Evolutionary conservation across 1,140 invertebrate genomes (phyloP).

Genomic region (Drosophila virilis): DNA sequence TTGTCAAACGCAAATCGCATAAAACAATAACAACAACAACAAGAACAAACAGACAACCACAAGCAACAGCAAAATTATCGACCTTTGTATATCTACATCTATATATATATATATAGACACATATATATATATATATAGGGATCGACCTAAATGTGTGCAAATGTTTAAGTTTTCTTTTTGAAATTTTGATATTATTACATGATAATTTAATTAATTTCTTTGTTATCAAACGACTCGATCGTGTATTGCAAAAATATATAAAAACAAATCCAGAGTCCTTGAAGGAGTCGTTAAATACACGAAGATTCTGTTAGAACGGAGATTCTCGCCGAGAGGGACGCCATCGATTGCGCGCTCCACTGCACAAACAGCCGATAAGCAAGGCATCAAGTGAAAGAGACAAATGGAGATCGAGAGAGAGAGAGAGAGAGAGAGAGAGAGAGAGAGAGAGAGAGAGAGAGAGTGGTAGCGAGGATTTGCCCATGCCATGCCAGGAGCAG

Average conservation of each 20-base stretch:
- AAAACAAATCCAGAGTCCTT: neutral
- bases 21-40: conserved; percentile 31
- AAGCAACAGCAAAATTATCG: conserved; percentile 42
- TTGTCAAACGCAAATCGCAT: conserved; percentile 41
- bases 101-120: conserved; percentile 5
- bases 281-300: neutral
- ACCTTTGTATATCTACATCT: neutral
- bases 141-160: conserved; percentile 20
- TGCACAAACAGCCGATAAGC: too few relatives aligned
- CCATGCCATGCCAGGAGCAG: conserved; percentile 6
- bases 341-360: too few relatives aligned
- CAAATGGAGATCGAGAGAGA: neutral
- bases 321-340: too few relatives aligned
- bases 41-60: conserved; percentile 19
- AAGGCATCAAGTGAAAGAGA: neutral
- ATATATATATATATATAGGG: conserved; percentile 6
- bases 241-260: conserved; percentile 26
- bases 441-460: neutral
- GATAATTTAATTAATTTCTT: conserved; percentile 56
- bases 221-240: conserved; percentile 44
- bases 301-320: conserved; percentile 2
- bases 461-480: neutral
- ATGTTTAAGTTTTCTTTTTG: conserved; percentile 57
- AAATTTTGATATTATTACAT: conserved; percentile 71
- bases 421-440: neutral